phyloP scores from a whole-genome alignment of 1,140 invertebrate species.

The Leptinotarsa undecemlineata region DNA sequence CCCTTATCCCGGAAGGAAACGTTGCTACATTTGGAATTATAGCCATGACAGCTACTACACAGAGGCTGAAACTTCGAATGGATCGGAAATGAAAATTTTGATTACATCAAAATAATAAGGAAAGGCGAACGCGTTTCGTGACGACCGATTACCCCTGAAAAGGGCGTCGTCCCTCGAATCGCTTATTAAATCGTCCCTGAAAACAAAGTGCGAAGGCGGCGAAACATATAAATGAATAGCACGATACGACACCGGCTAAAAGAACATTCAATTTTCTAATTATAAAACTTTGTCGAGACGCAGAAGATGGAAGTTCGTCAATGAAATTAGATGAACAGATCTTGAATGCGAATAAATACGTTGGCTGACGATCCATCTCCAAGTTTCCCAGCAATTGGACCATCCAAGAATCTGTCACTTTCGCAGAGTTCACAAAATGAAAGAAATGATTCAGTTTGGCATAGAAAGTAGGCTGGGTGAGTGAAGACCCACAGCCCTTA shows the following conservation, averaged over 20 bases:
- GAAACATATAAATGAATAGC: slow-evolving; percentile 5
- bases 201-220: slow-evolving; percentile 24
- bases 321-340: not conserved
- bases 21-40: too few relatives aligned
- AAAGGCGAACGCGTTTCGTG: slow-evolving; percentile 15
- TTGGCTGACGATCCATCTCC: not conserved
- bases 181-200: slow-evolving; percentile 34
- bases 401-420: too few relatives aligned
- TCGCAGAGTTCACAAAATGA: too few relatives aligned
- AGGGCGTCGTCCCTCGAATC: slow-evolving; percentile 30
- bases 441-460: too few relatives aligned
- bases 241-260: not conserved
- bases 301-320: not conserved
- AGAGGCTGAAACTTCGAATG: not conserved
- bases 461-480: too few relatives aligned
- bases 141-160: slow-evolving; percentile 27
- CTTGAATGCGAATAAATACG: not conserved
- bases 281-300: not conserved
- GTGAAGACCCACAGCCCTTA: too few relatives aligned
- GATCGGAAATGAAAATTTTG: slow-evolving; percentile 10
- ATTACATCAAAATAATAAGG: slow-evolving; percentile 16
- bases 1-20: not conserved
- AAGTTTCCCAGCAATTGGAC: too few relatives aligned
- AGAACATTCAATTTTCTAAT: not conserved
- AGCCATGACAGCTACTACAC: too few relatives aligned